Evolutionary conservation across 2,113 vertebrate species (phyloP), one percentile per base, ranked within the genome.

Genomic region (Eulemur rufifrons): DNA sequence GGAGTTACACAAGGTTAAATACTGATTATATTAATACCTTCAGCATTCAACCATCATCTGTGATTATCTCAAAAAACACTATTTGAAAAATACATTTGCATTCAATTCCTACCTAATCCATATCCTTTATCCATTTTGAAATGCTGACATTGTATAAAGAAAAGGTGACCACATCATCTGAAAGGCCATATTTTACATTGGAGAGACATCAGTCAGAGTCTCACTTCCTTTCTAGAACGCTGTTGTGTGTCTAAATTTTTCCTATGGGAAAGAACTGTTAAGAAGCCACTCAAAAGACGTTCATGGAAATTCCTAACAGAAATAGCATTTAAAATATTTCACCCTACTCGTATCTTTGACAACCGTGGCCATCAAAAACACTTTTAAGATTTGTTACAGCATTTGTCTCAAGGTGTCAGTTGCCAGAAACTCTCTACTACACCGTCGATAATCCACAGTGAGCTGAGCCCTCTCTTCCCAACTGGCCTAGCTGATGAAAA

Each of bases 51-150:
- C 50, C 10, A 32, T 76, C 97, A 95, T 91, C 83, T 94, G 21
- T 3, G 50, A 89, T 63, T 0, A 6, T 80, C 78, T 94, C 52
- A 61, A 92, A 54, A 59, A 94, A 61, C 82, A 80, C 45, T 68
- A 91, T 95, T 91, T 86, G 74, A 69, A 86, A 97, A 97, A 97
- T 63, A 95, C 73, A 97, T 96, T 96, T 97, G 85, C 90, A 97
- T 96, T 90, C 95, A 91, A 81, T 97, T 96, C 71, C 47, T 77
- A 52, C 45, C 50, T 61, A 96, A 89, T 96, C 94, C 86, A 95
- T 80, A 97, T 66, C 50, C 54, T 92, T 91, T 95, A 78, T 59
- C 71, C 69, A 69, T 96, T 97, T 94, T 84, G 69, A 96, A 97
- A 96, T 92, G 81, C 92, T 97, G 89, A 93, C 78, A 96, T 37